These are phyloP conservation scores for Cephonodes hylas DNA, from an alignment of 2,888 invertebrate genomes.

Conservation along the genomic window DNA sequence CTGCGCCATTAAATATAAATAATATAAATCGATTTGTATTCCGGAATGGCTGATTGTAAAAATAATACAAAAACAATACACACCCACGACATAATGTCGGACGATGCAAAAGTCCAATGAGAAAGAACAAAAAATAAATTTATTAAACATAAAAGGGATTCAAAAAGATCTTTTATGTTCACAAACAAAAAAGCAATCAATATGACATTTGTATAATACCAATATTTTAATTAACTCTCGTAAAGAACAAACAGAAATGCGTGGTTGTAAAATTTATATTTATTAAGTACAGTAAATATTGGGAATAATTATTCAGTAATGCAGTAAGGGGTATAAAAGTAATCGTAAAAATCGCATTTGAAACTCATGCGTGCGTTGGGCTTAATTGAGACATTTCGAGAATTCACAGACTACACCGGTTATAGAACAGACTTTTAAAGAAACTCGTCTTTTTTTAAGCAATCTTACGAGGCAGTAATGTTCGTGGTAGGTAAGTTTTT, in stretches of 20 bases:
- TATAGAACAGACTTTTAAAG: neutral
- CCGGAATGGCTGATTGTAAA: conserved; percentile 1
- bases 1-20: neutral
- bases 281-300: conserved; percentile 26
- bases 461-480: too few relatives aligned
- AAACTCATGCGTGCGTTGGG: conserved; percentile 36
- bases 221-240: conserved; percentile 17
- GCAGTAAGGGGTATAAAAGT: conserved; percentile 34
- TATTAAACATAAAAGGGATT: conserved; percentile 14
- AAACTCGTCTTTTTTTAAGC: neutral
- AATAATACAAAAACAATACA: conserved; percentile 33
- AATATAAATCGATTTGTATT: neutral
- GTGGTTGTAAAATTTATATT: conserved; percentile 18
- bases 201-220: conserved; percentile 10
- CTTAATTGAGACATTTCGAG: conserved; percentile 55
- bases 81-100: conserved; percentile 24
- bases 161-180: neutral
- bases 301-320: conserved; percentile 33
- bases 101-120: conserved; percentile 2
- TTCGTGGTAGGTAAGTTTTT: too few relatives aligned
- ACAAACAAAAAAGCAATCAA: neutral
- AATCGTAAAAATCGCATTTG: conserved; percentile 49
- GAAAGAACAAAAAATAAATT: neutral
- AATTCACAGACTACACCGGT: conserved; percentile 23
- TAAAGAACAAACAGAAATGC: conserved; percentile 16